Base-by-base conservation (phyloP, 2,797 vertebrate species). In the Molossus alvarezi region DNA sequence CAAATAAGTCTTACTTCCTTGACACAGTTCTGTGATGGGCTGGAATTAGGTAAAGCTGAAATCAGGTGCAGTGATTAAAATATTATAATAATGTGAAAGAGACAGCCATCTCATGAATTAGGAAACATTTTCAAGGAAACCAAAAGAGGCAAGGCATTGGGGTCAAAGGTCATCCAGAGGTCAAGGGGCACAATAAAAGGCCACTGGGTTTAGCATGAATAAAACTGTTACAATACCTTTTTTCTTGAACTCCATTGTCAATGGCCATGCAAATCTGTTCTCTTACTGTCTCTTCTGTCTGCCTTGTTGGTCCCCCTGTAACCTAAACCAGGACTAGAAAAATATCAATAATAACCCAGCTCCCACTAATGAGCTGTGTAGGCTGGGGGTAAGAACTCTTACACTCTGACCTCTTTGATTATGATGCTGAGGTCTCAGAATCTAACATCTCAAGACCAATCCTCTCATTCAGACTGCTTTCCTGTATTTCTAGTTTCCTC, bases 41-140 rank as follows among this genome's bases (percentile, higher is more conserved):
- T 10, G 4, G 3, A 72, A 53, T 53, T 18, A 73, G 80, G 71
- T 41, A 58, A 88, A 94, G 77, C 75, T 64, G n/a, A 77, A 82
- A 86, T 81, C 27, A 25, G 83, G 65, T 55, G 53, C 6, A 2
- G 7, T 45, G 80, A 96, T 95, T 75, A 95, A 93, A 96, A 93
- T 95, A 95, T 64, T 90, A 80, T 15, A 53, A 48, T 72, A 84
- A 91, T 33, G 6, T 1, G 9, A 79, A 89, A 65, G 72, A 94
- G 75, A 67, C 27, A 45, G 12, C 18, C 37, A 51, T 65, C 20
- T 27, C 3, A 21, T 5, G 48, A 88, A 65, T 55, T 13, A 86
- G 55, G 76, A 92, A 79, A 48, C 29, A 14, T n/a, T 82, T 64
- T 73, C 88, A 91, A 94, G 92, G 33, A 94, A 73, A 75, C 29